These are phyloP conservation scores for Zaprionus kolodkinae DNA, from an alignment of 1,140 invertebrate genomes.

Conservation along the genomic window DNA sequence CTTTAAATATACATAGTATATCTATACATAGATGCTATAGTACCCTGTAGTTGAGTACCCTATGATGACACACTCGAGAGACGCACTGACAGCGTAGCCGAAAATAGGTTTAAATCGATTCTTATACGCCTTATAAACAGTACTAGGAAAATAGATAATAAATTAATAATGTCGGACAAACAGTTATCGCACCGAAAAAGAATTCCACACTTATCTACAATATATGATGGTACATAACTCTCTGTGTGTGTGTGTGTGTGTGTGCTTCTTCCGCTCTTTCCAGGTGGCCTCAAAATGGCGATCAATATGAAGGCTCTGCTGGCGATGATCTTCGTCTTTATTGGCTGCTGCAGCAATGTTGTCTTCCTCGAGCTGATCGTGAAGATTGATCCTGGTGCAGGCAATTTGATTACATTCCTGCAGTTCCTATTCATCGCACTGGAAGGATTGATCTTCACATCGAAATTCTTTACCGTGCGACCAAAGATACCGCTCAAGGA, in stretches of 20 bases:
- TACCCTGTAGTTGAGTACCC: no score
- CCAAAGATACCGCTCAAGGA: constrained; percentile 90
- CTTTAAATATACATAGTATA: not conserved
- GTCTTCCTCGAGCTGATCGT: constrained; percentile 95
- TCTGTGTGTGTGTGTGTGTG: not conserved
- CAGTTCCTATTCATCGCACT: constrained; percentile 96
- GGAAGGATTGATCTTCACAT: constrained; percentile 95
- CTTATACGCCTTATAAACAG: no score
- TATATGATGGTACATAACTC: not conserved
- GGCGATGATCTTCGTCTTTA: constrained; percentile 91
- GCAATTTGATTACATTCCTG: constrained; percentile 96
- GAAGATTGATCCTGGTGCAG: constrained; percentile 94
- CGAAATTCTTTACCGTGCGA: constrained; percentile 92
- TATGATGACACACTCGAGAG: no score
- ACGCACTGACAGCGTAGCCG: not conserved
- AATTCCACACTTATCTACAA: not conserved
- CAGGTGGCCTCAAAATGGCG: constrained; percentile 44
- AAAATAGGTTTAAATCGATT: not conserved
- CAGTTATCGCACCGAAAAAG: not conserved
- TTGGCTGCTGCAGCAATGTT: constrained; percentile 96
- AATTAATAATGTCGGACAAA: not conserved
- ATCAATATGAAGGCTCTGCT: constrained; percentile 87
- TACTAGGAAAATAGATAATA: constrained; percentile 5
- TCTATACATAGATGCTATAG: not conserved
- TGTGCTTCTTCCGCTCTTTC: not conserved